Conservation (phyloP, 1,140 invertebrate species). For the Rhynchophorus ferrugineus region DNA sequence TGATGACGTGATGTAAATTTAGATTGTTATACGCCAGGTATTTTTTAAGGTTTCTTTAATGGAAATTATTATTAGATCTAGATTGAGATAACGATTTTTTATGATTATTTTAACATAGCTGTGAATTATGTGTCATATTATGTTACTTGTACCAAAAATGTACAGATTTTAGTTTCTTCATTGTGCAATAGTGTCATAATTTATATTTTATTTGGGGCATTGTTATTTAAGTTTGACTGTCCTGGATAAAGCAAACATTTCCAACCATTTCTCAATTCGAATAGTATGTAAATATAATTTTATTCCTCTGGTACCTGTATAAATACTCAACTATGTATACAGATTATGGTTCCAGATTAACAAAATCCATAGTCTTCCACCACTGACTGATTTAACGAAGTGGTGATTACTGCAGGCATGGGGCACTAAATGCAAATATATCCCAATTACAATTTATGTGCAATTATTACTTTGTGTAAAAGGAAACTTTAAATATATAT, state of each 20-base stretch:
- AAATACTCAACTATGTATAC: constrained; percentile 35
- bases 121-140: constrained; percentile 20
- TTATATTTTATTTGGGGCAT: not conserved
- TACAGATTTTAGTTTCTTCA: not conserved
- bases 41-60: not conserved
- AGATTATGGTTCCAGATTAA: constrained; percentile 32
- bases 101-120: constrained; percentile 10
- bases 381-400: constrained; percentile 24
- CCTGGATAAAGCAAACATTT: not conserved
- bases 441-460: constrained; percentile 5
- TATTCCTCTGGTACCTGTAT: constrained; percentile 41
- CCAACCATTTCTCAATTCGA: constrained; percentile 1
- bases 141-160: not conserved
- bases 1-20: constrained; percentile 16
- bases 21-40: constrained; percentile 2
- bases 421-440: constrained; percentile 24
- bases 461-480: constrained; percentile 11
- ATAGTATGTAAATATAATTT: constrained; percentile 33
- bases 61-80: not conserved
- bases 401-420: constrained; percentile 36
- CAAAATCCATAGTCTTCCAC: constrained; percentile 38
- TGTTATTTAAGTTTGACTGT: not conserved
- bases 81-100: not conserved
- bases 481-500: too few species aligned
- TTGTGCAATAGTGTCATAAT: not conserved